Evolutionary conservation across 2,797 vertebrate genomes (phyloP).

Genomic region (Bufotes viridis): DNA sequence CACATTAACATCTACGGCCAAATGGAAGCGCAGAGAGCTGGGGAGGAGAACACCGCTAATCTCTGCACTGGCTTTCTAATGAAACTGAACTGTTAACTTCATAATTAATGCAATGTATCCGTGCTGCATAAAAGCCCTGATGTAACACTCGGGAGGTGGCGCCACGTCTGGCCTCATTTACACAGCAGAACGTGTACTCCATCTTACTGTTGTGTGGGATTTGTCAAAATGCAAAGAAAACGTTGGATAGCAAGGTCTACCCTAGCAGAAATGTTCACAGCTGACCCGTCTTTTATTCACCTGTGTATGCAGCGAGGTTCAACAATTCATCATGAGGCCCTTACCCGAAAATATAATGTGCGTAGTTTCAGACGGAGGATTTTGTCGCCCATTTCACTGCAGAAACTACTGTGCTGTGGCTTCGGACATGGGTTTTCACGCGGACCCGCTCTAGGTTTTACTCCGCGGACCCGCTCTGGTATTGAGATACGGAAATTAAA

Average conservation of each 20-base stretch:
- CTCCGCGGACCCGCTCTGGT: no score
- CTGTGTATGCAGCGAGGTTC: no score
- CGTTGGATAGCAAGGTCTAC: neutral
- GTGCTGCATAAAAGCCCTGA: neutral
- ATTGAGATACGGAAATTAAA: no score
- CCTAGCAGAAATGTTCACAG: neutral
- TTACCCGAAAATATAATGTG: neutral
- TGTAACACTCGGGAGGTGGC: neutral
- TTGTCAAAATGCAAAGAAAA: neutral
- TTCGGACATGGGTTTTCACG: no score
- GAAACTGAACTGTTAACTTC: neutral
- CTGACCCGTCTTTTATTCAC: neutral
- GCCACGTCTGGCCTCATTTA: neutral
- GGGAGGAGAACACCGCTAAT: neutral
- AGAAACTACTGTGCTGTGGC: no score
- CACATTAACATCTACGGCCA: neutral
- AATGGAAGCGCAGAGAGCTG: neutral
- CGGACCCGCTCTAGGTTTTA: no score
- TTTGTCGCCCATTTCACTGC: no score
- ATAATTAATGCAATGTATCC: constrained; percentile 10
- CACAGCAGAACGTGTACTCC: neutral
- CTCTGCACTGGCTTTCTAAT: neutral
- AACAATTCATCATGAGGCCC: no score
- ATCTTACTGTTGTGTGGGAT: neutral
- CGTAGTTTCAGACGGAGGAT: no score